These are phyloP conservation scores for Onthophagus sagittarius DNA, from an alignment of 2,888 invertebrate genomes.

Conservation along the genomic window DNA sequence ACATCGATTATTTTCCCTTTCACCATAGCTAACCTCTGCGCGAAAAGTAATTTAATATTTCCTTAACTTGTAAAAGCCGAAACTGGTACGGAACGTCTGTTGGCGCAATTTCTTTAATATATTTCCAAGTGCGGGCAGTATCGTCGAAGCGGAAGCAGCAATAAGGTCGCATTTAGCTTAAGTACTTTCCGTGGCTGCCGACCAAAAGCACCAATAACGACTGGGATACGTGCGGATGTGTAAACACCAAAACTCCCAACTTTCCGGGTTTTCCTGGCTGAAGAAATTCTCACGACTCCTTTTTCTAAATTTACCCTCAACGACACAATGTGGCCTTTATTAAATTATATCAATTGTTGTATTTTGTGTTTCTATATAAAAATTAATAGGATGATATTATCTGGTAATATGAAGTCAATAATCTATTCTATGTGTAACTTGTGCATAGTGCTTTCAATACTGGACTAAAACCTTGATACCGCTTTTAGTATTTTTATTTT, in stretches of 20 bases:
- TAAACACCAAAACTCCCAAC: background rate
- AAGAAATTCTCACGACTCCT: conserved; percentile 12
- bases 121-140: background rate
- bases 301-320: background rate
- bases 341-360: background rate
- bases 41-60: background rate
- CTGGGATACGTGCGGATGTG: background rate
- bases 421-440: too few relatives aligned
- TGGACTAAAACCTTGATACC: too few relatives aligned
- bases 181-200: conserved; percentile 1
- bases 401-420: too few relatives aligned
- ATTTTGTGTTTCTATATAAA: too few relatives aligned
- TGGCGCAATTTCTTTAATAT: background rate
- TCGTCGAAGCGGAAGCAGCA: conserved; percentile 2
- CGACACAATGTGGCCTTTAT: background rate
- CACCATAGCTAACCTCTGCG: background rate
- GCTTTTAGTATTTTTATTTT: too few relatives aligned
- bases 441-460: too few relatives aligned
- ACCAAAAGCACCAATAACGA: background rate
- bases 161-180: conserved; percentile 8
- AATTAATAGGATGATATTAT: too few relatives aligned
- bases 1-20: background rate
- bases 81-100: background rate
- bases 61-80: background rate
- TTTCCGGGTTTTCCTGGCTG: background rate